Percentiles rank a stretch among this genome's conserved stretches.
These are phyloP conservation scores for Lophotis ruficrista DNA, from an alignment of 2,113 vertebrate species.

Conservation along the genomic window DNA sequence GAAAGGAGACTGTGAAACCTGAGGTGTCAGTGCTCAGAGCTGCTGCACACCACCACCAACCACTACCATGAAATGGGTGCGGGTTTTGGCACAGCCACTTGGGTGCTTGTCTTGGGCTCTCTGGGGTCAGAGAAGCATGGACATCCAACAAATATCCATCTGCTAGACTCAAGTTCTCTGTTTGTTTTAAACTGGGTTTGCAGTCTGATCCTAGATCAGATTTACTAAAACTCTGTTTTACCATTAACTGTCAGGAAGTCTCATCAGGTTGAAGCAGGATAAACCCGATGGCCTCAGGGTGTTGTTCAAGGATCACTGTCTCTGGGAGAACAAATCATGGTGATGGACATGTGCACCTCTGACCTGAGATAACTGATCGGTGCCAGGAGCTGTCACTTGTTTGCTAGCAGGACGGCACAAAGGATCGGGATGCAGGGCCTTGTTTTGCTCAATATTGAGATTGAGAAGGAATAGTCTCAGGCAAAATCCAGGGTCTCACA, in stretches of 20 bases:
- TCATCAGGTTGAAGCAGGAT: neutral
- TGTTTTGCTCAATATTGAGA: neutral
- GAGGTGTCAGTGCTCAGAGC: neutral
- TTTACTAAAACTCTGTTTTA: neutral
- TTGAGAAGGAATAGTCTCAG: neutral
- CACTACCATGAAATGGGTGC: neutral
- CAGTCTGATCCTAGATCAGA: neutral
- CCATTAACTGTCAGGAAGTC: neutral
- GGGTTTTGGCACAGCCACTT: neutral
- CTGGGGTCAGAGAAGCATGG: neutral
- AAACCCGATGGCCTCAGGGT: neutral
- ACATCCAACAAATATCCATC: neutral
- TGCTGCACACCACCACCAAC: neutral
- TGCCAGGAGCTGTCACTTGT: neutral
- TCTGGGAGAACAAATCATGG: neutral
- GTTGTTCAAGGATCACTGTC: neutral
- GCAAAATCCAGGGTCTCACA: neutral
- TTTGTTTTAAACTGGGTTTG: neutral
- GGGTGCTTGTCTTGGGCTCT: neutral
- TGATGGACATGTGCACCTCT: rapidly evolving
- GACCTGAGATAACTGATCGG: neutral
- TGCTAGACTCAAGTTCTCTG: neutral
- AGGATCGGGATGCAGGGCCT: neutral
- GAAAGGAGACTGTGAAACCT: neutral
- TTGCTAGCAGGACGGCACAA: neutral